Evolutionary conservation across 1,140 invertebrate genomes (phyloP), one percentile per base, ranked within the genome.

Genomic region (Leptestheria dahalacensis): DNA sequence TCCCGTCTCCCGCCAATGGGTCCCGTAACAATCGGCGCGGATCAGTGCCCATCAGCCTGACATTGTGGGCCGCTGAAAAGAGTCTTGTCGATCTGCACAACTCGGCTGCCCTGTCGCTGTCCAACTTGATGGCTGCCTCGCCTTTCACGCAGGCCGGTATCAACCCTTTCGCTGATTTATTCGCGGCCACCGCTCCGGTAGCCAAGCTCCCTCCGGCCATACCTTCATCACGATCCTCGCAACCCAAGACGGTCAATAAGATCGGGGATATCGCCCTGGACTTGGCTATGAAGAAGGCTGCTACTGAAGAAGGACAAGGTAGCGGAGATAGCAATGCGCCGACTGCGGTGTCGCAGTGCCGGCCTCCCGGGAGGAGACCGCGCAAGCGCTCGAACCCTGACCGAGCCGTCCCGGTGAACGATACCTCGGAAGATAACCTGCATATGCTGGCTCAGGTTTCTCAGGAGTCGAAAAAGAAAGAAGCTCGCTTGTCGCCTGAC

Each of bases 321-420:
- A 18, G 33, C 25, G 53, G 33, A 29, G 53, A 55, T 29, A 33
- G 25, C 18, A 49, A 20, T 12, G 25, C 48, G 20, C 25, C 53
- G 20, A 33, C 21, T 18, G 53, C 26, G 9, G 12, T 24, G 11
- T 29, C 24, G 26, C 53, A 55, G 33, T 29, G 53, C 53, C 23
- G 24, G 25, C 48, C 29, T 26, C 47, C 57, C 10, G 51, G 24
- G 25, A 48, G 58, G n/a, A 26, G 58, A 29, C 58, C 58, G 15
- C 47, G 58, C 15, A 60, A 60, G 21, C 21, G 58, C 26, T 60
- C 58, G 18, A 50, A 60, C 33, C 58, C 58, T 18, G 58, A 60
- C 33, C 49, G 58, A n/a, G 58, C 58, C 6, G 46, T 60, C 9
- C 58, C 58, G 10, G 20, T 33, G 1, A 29, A 29, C 25, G 26